Conservation (phyloP, 1,140 invertebrate species). For the Matsumurasca onukii region DNA sequence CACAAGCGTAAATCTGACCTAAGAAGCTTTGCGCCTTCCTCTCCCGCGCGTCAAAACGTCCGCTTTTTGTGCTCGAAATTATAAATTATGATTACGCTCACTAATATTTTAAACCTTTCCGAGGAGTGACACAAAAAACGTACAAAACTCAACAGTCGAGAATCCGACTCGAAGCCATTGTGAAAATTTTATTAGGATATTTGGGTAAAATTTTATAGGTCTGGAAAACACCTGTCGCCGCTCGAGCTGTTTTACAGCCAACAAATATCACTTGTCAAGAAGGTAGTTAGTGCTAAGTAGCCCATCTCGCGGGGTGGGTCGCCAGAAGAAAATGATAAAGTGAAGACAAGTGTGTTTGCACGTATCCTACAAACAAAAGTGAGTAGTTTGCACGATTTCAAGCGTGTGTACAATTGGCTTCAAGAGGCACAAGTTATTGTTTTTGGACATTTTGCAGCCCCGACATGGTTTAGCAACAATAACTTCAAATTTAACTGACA, state of each 20-base stretch:
- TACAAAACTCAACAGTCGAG: not conserved
- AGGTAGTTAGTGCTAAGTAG: no score
- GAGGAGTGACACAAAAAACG: not conserved
- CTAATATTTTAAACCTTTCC: slow-evolving; percentile 16
- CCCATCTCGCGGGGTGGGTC: no score
- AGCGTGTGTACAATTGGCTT: no score
- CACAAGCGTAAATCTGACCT: not conserved
- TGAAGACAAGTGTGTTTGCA: no score
- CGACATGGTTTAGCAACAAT: no score
- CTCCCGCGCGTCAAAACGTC: slow-evolving; percentile 9
- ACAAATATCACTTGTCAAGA: no score
- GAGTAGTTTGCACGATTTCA: no score
- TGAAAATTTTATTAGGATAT: slow-evolving; percentile 10
- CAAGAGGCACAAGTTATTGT: no score
- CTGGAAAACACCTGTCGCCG: not conserved
- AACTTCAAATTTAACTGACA: no score
- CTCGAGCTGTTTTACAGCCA: not conserved
- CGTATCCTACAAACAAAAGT: no score
- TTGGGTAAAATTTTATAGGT: slow-evolving; percentile 8
- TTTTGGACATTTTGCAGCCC: no score
- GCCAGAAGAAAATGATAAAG: no score
- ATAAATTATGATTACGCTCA: slow-evolving; percentile 22
- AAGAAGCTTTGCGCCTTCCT: slow-evolving; percentile 12
- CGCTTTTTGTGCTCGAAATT: slow-evolving; percentile 16
- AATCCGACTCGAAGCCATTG: slow-evolving; percentile 11